Conservation (phyloP, 2,113 vertebrate species). For the Melozone crissalis region DNA sequence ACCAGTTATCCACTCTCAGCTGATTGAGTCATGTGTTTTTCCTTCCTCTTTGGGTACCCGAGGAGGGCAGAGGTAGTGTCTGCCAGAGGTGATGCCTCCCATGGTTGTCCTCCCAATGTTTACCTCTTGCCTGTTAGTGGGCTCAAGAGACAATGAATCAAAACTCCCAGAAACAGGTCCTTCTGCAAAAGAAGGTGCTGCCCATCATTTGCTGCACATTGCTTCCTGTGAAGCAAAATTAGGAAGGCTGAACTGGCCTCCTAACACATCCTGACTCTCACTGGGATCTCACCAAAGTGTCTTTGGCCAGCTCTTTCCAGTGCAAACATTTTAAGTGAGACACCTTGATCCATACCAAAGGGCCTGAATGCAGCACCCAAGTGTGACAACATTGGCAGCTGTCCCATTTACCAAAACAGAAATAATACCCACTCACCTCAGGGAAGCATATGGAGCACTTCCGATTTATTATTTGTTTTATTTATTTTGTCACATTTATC, state of each 20-base stretch:
- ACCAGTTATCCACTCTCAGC: neutral
- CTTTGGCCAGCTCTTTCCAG: neutral
- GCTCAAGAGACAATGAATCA: neutral
- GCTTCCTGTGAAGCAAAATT: neutral
- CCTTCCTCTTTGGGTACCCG: neutral
- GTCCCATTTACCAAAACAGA: conserved; percentile 9
- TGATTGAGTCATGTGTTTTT: neutral
- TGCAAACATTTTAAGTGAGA: neutral
- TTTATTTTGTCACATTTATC: conserved; percentile 62
- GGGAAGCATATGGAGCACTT: conserved; percentile 18
- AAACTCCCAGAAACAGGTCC: neutral
- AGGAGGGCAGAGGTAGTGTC: neutral
- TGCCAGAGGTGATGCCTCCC: neutral
- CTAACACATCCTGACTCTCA: neutral
- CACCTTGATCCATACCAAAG: neutral
- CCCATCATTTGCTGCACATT: neutral
- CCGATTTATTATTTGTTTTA: conserved; percentile 57
- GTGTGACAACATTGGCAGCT: conserved; percentile 9
- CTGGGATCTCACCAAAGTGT: neutral
- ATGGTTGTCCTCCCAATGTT: neutral
- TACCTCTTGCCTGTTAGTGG: neutral
- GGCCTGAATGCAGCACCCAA: neutral
- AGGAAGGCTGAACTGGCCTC: neutral
- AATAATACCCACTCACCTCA: conserved; percentile 16
- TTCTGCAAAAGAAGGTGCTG: neutral